Evolutionary conservation across 1,140 invertebrate species (phyloP).

Genomic region (Luehdorfia chinensis): DNA sequence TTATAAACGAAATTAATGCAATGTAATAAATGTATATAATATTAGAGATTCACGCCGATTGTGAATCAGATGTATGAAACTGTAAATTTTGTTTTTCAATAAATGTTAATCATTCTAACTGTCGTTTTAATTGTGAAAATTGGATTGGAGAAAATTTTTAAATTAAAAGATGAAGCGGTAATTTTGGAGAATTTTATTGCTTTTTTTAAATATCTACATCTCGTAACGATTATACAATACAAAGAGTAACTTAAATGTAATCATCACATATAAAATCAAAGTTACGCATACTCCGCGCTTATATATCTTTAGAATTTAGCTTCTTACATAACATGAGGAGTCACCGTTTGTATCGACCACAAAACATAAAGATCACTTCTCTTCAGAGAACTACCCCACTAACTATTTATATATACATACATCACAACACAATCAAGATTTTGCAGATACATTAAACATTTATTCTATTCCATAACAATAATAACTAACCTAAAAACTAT

Average conservation of each 20-base stretch:
- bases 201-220: conserved; percentile 61
- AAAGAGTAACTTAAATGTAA: conserved; percentile 52
- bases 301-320: conserved; percentile 46
- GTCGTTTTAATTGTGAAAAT: not conserved
- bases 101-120: conserved; percentile 9
- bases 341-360: not conserved
- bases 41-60: not conserved
- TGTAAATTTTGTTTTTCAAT: conserved; percentile 15
- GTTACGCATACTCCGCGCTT: conserved; percentile 31
- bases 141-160: too few relatives aligned
- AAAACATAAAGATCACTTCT: conserved; percentile 36
- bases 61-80: conserved; percentile 7
- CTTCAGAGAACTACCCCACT: conserved; percentile 19
- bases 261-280: conserved; percentile 63
- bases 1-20: conserved; percentile 6
- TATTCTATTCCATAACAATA: conserved; percentile 38
- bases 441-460: conserved; percentile 23
- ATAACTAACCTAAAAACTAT: conserved; percentile 35
- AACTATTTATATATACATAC: conserved; percentile 25
- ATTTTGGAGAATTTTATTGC: conserved; percentile 60
- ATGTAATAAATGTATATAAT: conserved; percentile 13
- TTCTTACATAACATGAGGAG: conserved; percentile 31
- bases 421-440: conserved; percentile 29
- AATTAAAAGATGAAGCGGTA: conserved; percentile 9
- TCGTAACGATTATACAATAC: conserved; percentile 48